Evolutionary conservation across 64 coral and sea anemone genomes (phyloP).

Genomic region (Anthopleura sola): DNA sequence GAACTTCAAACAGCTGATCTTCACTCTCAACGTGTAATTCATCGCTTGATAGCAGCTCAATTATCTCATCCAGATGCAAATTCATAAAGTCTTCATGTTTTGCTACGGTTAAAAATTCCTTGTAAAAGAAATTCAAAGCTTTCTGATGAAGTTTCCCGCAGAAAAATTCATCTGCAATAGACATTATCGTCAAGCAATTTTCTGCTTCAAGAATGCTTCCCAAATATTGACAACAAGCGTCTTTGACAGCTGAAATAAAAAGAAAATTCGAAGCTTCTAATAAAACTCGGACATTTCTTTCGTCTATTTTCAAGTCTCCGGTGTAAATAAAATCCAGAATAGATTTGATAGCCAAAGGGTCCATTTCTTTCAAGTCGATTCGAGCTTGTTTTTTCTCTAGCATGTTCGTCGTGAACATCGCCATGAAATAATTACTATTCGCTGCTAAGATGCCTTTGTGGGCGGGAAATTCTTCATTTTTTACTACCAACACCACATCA

Average conservation of each 20-base stretch:
- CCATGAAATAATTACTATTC: conserved; percentile 73
- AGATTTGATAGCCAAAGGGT: conserved; percentile 34
- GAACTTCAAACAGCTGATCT: conserved; percentile 53
- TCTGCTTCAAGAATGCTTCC: conserved; percentile 41
- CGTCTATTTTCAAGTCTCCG: conserved; percentile 44
- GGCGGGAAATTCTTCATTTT: conserved; percentile 51
- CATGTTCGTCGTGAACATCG: conserved; percentile 90
- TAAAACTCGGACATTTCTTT: conserved; percentile 62
- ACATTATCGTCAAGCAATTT: conserved; percentile 66
- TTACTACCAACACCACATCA: conserved; percentile 62
- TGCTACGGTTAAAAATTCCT: conserved; percentile 47
- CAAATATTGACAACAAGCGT: conserved; percentile 71
- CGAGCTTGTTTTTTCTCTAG: conserved; percentile 54
- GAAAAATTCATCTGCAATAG: conserved; percentile 68
- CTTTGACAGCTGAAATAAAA: conserved; percentile 45
- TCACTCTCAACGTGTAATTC: conserved; percentile 73
- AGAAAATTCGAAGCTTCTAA: conserved; percentile 84
- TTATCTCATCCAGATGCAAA: conserved; percentile 31
- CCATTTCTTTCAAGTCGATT: conserved; percentile 31
- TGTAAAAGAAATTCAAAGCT: conserved; percentile 51
- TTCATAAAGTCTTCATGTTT: conserved; percentile 60
- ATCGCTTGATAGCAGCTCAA: conserved; percentile 66
- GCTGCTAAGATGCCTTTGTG: conserved; percentile 81
- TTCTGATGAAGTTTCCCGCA: conserved; percentile 40
- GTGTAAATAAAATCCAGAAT: conserved; percentile 86